Evolutionary conservation across 1,140 invertebrate genomes (phyloP).

Genomic region (Monochamus saltuarius): DNA sequence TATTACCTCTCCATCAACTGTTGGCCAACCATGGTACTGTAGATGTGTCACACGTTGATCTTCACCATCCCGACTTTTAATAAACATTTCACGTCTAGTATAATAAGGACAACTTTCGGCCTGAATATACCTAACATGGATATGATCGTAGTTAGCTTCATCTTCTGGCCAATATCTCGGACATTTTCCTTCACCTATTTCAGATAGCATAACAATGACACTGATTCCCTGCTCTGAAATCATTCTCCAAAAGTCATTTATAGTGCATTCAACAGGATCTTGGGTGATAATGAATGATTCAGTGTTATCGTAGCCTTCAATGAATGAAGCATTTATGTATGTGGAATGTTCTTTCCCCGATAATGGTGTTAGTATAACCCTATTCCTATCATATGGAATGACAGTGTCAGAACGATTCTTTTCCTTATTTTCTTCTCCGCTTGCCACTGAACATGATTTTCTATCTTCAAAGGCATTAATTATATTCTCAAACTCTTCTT

Average conservation of each 20-base stretch:
- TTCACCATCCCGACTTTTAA: conserved; percentile 76
- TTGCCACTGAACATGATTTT: conserved; percentile 78
- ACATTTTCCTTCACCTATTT: conserved; percentile 76
- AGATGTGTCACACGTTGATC: conserved; percentile 79
- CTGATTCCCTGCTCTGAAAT: conserved; percentile 88
- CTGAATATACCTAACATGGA: conserved; percentile 81
- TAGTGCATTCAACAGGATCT: conserved; percentile 87
- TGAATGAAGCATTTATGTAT: conserved; percentile 96
- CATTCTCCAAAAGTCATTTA: conserved; percentile 96
- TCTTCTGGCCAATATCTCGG: conserved; percentile 92
- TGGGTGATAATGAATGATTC: conserved; percentile 95
- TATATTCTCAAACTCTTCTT: conserved; percentile 87
- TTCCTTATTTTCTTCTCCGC: conserved; percentile 78
- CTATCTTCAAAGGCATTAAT: conserved; percentile 76
- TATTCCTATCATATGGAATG: conserved; percentile 89
- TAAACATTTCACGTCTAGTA: conserved; percentile 76
- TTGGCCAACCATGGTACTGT: conserved; percentile 88
- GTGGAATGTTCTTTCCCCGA: conserved; percentile 85
- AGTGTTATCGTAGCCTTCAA: conserved; percentile 92
- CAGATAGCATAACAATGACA: conserved; percentile 93
- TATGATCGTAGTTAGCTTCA: conserved; percentile 77
- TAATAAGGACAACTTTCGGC: conserved; percentile 87
- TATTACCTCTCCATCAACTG: conserved; percentile 76
- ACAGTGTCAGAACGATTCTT: conserved; percentile 87
- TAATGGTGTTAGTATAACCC: conserved; percentile 82